A percentile compares a stretch with the other conserved stretches of the same genome.
phyloP scores from a whole-genome alignment of 2,888 invertebrate genomes.

The Trichopoda pennipes region DNA sequence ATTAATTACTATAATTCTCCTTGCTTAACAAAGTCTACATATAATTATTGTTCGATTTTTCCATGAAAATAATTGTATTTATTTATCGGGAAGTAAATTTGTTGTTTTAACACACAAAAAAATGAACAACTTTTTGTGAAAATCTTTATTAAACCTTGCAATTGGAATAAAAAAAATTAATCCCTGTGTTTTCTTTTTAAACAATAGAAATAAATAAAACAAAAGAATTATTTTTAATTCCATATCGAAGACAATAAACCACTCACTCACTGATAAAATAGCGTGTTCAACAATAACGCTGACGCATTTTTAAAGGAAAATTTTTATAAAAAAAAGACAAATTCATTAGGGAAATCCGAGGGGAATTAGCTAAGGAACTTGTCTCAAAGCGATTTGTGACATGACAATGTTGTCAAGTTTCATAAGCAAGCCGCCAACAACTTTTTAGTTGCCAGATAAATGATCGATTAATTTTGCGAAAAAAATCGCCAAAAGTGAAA shows the following conservation, averaged over 20 bases:
- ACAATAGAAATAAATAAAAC: conserved; percentile 29
- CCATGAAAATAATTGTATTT: conserved; percentile 5
- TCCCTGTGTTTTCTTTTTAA: conserved; percentile 37
- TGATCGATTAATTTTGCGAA: no score
- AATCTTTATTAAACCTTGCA: conserved; percentile 14
- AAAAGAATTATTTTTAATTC: conserved; percentile 32
- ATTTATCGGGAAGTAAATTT: conserved; percentile 19
- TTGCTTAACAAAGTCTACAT: background rate
- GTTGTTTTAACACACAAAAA: no score
- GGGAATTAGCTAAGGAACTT: conserved; percentile 2
- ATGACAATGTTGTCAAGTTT: no score
- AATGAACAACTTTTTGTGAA: conserved; percentile 40
- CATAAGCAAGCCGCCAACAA: no score
- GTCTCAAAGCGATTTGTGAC: background rate
- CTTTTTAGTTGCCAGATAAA: no score
- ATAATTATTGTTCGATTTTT: conserved; percentile 13
- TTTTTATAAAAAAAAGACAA: conserved; percentile 1
- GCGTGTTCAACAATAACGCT: background rate
- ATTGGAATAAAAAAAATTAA: conserved; percentile 37
- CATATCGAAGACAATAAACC: conserved; percentile 27
- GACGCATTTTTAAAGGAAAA: conserved; percentile 30
- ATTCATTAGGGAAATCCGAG: conserved; percentile 1
- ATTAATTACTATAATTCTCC: no score
- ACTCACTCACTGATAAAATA: conserved; percentile 48
- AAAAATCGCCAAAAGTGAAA: no score